Conservation (phyloP, 2,113 vertebrate species). For the Cariama cristata region DNA sequence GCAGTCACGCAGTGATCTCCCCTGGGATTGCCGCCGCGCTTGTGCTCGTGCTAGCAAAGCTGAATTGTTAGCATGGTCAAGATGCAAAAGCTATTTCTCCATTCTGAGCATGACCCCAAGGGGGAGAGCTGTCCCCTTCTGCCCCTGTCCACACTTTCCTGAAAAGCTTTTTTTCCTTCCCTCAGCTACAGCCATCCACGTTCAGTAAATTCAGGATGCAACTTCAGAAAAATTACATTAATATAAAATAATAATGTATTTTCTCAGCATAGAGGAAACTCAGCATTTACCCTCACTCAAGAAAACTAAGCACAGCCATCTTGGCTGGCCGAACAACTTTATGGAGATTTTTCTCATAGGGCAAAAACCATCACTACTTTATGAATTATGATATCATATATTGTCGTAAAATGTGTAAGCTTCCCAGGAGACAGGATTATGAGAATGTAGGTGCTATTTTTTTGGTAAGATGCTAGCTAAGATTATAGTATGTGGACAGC, state of each 20-base stretch:
- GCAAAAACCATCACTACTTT: not conserved
- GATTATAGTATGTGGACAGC: not conserved
- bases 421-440: not conserved
- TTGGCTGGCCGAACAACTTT: not conserved
- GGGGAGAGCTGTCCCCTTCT: not conserved
- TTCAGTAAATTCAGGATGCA: not conserved
- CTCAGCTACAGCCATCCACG: not conserved
- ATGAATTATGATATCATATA: not conserved
- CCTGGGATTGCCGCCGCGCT: not conserved
- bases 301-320: not conserved
- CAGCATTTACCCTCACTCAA: not conserved
- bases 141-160: not conserved
- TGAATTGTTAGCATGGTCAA: not conserved
- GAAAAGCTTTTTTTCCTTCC: not conserved
- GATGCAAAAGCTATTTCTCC: not conserved
- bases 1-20: not conserved
- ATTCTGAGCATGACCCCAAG: accelerated
- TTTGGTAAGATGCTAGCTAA: not conserved
- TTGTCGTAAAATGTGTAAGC: not conserved
- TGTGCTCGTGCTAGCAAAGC: not conserved
- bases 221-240: not conserved
- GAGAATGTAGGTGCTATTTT: not conserved
- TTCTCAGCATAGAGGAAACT: not conserved
- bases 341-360: not conserved
- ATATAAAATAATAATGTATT: not conserved